These are phyloP conservation scores for Centroberyx gerrardi DNA, from an alignment of 2,797 vertebrate species.

Conservation along the genomic window DNA sequence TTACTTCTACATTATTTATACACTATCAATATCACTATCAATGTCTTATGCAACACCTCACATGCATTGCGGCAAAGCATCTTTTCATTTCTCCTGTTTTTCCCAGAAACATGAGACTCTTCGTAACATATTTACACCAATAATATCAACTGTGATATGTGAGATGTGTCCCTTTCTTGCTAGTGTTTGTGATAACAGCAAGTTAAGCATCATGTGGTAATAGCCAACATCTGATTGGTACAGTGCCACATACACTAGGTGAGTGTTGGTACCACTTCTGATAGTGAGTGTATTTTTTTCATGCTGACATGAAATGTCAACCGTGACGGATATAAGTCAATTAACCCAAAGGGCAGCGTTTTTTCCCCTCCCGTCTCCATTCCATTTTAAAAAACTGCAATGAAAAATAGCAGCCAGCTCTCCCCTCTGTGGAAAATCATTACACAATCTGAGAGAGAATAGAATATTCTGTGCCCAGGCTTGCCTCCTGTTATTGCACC, in stretches of 20 bases:
- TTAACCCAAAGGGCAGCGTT: slow-evolving; percentile 68
- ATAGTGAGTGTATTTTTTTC: slow-evolving; percentile 27
- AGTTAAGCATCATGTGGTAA: background rate
- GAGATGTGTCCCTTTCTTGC: background rate
- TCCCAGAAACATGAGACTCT: background rate
- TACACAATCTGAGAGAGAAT: slow-evolving; percentile 82
- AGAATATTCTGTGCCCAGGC: slow-evolving; percentile 86
- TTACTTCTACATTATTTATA: slow-evolving; percentile 42
- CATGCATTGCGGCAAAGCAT: background rate
- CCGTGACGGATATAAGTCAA: slow-evolving; percentile 69
- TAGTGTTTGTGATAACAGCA: background rate
- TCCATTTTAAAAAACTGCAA: slow-evolving; percentile 60
- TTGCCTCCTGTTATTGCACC: slow-evolving; percentile 85
- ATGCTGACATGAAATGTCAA: slow-evolving; percentile 50
- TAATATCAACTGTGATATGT: too few relatives aligned
- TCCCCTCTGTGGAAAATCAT: slow-evolving; percentile 85
- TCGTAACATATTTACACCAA: background rate
- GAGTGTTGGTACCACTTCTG: slow-evolving; percentile 29
- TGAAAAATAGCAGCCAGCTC: slow-evolving; percentile 84
- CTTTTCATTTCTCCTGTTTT: background rate
- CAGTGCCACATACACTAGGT: background rate
- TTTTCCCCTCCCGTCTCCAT: slow-evolving; percentile 46
- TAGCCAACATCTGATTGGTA: background rate
- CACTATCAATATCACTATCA: slow-evolving; percentile 5
- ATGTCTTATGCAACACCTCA: slow-evolving; percentile 15